phyloP scores from a whole-genome alignment of 1,140 invertebrate species.

The Drosophila mauritiana region DNA sequence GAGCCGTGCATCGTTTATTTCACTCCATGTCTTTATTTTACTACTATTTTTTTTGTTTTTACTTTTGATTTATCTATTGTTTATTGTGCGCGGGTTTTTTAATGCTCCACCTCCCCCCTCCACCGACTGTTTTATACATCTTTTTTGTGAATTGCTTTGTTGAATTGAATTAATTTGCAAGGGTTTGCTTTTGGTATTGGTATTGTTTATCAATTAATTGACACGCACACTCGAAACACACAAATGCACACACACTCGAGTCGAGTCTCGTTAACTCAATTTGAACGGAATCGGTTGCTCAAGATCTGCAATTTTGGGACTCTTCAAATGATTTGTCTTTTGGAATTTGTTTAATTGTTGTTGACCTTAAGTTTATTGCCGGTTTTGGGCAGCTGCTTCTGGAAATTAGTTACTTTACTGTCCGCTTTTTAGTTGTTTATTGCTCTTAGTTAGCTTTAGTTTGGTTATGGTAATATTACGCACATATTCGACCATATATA shows the following conservation, averaged over 20 bases:
- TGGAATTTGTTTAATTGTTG: not conserved
- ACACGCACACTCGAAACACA: conserved; percentile 19
- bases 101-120: not conserved
- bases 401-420: not conserved
- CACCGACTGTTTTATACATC: conserved; percentile 18
- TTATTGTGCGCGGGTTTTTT: conserved; percentile 38
- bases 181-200: conserved; percentile 55
- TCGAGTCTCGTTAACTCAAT: conserved; percentile 36
- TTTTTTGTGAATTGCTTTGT: conserved; percentile 30
- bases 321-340: not conserved
- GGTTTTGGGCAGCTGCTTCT: conserved; percentile 7
- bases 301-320: not conserved
- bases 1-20: conserved; percentile 4
- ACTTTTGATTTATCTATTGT: conserved; percentile 3
- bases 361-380: not conserved
- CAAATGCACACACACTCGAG: conserved; percentile 31
- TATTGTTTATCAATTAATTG: conserved; percentile 50
- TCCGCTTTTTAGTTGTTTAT: conserved; percentile 5
- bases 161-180: conserved; percentile 44
- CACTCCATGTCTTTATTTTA: conserved; percentile 23
- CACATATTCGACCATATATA: not conserved
- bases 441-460: conserved; percentile 19
- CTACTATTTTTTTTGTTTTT: conserved; percentile 12
- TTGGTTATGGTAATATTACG: conserved; percentile 26
- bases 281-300: conserved; percentile 25